Evolutionary conservation across 2,797 vertebrate species (phyloP).

Genomic region (Psittacula echo): DNA sequence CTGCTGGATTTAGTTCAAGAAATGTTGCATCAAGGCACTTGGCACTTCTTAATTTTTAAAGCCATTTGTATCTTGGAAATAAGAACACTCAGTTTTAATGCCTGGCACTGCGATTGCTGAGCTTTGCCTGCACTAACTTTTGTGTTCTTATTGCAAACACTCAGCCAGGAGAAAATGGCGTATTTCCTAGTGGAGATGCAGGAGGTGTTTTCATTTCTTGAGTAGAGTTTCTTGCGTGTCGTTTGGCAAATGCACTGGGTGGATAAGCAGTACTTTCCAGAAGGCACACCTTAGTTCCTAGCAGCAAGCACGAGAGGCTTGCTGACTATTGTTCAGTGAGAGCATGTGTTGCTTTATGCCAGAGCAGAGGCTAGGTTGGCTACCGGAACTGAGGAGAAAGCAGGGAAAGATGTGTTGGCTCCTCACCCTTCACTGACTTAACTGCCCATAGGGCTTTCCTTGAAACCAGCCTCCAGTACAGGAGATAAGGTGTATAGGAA

Average conservation of each 20-base stretch:
- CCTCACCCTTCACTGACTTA: constrained; percentile 33
- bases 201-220: not conserved
- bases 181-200: not conserved
- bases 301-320: constrained; percentile 16
- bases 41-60: constrained; percentile 30
- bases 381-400: not conserved
- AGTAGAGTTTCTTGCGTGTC: not conserved
- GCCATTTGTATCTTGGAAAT: constrained; percentile 23
- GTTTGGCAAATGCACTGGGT: not conserved
- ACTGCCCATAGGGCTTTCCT: constrained; percentile 56
- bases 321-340: constrained; percentile 22
- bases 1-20: constrained; percentile 61
- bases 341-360: not conserved
- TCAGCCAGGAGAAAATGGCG: rapidly evolving
- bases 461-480: constrained; percentile 8
- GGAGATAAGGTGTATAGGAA: constrained; percentile 24
- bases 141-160: not conserved
- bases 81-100: not conserved
- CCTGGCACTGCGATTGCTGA: not conserved
- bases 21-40: constrained; percentile 54
- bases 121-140: not conserved
- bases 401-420: not conserved
- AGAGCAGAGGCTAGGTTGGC: not conserved
- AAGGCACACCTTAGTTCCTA: constrained; percentile 49
- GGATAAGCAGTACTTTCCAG: constrained; percentile 40